Evolutionary conservation across 2,888 invertebrate genomes (phyloP), one percentile per base, ranked within the genome.

Genomic region (Tubulanus polymorphus): DNA sequence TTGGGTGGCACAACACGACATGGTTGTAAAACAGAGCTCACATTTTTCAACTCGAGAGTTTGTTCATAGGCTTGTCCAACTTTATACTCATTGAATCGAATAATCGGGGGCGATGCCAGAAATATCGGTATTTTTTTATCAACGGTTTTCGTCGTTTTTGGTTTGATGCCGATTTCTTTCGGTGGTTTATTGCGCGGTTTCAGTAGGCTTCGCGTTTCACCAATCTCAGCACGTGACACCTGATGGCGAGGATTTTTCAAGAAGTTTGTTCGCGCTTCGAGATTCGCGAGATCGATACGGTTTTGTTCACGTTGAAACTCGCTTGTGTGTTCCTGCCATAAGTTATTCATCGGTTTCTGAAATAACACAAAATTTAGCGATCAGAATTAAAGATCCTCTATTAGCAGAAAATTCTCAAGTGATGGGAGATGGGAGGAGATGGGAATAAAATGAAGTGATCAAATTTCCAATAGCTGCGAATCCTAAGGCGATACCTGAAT

Each of bases 31-130:
- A 72, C 72, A 8, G 73, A 60, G 10, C 74, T 73, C 26, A 76
- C 68, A 62, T 79, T 79, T 67, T 78, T 76, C 60, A 79, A 59
- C 55, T 76, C 76, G 53, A 79, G 59, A 1, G 69, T 72, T 28
- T 73, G 64, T 72, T 79, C 76, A 69, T 79, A 78, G 2, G 78
- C 75, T 53, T 74, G 70, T 26, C 77, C 77, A 23, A 75, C 71
- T 60, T 70, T 69, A 59, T 77, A 79, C 27, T 76, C 69, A 2
- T 64, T 63, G 60, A 79, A 78, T 3, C 62, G 57, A 18, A 78
- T 69, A 56, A 65, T 67, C 12, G 70, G 63, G 10, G 78, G 78
- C n/a, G 68, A 66, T 1, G 75, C 67, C 27, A 76, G 46, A 54
- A 78, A 78, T 3, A 76, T 59, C n/a, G 69, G 68, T 27, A 70